Conservation (phyloP, 2,797 vertebrate genomes). For the Rhadinocentrus ornatus region DNA sequence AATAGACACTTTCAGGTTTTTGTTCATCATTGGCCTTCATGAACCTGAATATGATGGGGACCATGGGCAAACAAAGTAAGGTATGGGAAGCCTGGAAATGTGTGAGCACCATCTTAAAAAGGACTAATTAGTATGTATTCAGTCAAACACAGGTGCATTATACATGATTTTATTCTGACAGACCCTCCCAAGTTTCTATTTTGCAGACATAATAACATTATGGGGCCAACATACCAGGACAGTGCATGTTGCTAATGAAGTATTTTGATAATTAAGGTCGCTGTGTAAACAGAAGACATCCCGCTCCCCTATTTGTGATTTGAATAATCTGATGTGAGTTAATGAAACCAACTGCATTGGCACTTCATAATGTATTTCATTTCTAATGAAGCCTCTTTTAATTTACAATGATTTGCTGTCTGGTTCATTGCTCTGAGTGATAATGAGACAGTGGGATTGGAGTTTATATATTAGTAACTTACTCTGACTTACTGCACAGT, state of each 20-base stretch:
- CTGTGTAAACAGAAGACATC: conserved; percentile 80
- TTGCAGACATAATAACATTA: conserved; percentile 47
- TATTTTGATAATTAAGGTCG: conserved; percentile 86
- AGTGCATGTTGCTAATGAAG: conserved; percentile 77
- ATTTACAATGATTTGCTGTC: conserved; percentile 72
- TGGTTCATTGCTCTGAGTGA: conserved; percentile 44
- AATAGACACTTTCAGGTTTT: no score
- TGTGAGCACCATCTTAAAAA: conserved; percentile 35
- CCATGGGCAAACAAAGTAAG: conserved; percentile 4
- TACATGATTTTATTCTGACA: conserved; percentile 21
- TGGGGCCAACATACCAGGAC: conserved; percentile 65
- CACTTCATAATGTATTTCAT: conserved; percentile 78
- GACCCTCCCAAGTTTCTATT: conserved; percentile 33
- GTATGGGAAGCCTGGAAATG: conserved; percentile 11
- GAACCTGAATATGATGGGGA: not conserved
- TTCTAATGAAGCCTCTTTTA: conserved; percentile 78
- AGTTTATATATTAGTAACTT: conserved; percentile 67
- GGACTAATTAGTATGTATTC: conserved; percentile 38
- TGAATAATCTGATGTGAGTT: conserved; percentile 87
- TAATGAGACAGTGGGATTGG: conserved; percentile 51
- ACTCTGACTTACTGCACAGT: conserved; percentile 27
- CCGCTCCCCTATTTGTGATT: conserved; percentile 81
- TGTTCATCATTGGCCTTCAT: no score
- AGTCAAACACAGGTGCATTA: conserved; percentile 27
- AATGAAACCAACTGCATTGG: conserved; percentile 79